phyloP scores from a whole-genome alignment of 2,113 vertebrate species.

The Hippocampus zosterae region DNA sequence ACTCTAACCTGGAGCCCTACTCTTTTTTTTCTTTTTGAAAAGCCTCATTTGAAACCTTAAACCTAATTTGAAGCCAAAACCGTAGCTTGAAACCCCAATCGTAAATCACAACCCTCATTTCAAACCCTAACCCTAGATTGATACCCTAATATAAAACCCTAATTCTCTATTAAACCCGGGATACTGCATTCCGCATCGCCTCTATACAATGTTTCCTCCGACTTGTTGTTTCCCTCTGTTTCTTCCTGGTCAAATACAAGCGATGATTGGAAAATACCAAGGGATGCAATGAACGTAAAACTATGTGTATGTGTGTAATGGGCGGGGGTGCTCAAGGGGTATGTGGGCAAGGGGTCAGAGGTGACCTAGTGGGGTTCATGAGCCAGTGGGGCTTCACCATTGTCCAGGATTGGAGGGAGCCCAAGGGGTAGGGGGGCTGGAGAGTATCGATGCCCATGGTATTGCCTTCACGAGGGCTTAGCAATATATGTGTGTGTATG shows the following conservation, averaged over 20 bases:
- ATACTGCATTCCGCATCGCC: too few relatives aligned
- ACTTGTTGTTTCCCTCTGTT: not conserved
- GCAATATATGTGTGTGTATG: slow-evolving; percentile 16
- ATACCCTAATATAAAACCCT: too few relatives aligned
- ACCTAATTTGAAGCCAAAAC: too few relatives aligned
- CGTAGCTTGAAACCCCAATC: too few relatives aligned
- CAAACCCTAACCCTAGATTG: too few relatives aligned
- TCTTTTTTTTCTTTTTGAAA: too few relatives aligned
- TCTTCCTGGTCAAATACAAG: not conserved
- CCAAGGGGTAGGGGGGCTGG: slow-evolving; percentile 20
- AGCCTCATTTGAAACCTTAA: too few relatives aligned
- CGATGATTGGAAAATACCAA: not conserved
- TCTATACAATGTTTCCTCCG: too few relatives aligned
- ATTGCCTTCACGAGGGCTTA: slow-evolving; percentile 52
- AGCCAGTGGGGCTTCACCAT: slow-evolving; percentile 62
- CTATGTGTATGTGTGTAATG: slow-evolving; percentile 20
- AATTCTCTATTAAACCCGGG: too few relatives aligned
- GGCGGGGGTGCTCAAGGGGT: slow-evolving; percentile 33
- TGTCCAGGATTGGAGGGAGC: slow-evolving; percentile 53
- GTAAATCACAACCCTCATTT: too few relatives aligned
- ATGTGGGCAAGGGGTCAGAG: slow-evolving; percentile 57
- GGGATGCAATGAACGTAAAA: slow-evolving; percentile 5
- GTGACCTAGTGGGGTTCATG: slow-evolving; percentile 66
- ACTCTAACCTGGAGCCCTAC: too few relatives aligned
- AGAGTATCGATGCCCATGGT: slow-evolving; percentile 60